Percentiles rank a stretch among this genome's conserved stretches.
These are phyloP conservation scores for Tetranychus piercei DNA, from an alignment of 2,888 invertebrate species.

Conservation along the genomic window DNA sequence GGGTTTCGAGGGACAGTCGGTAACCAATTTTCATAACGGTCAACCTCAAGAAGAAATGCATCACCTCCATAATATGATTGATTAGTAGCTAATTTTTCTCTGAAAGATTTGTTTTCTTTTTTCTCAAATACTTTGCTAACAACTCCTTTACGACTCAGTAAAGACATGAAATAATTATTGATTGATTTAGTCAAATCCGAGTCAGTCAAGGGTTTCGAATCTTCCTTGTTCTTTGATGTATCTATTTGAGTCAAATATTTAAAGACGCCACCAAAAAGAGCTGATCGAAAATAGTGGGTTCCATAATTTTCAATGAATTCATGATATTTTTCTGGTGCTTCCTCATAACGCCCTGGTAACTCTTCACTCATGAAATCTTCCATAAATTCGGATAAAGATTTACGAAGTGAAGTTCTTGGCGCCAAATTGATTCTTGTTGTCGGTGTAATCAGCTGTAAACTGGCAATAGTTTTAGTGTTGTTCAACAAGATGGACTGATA, in stretches of 20 bases:
- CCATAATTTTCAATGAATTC: constrained; percentile 13
- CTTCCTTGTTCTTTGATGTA: neutral
- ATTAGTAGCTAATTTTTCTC: constrained; percentile 1
- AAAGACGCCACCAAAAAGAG: constrained; percentile 8
- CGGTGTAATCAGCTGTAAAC: constrained; percentile 1
- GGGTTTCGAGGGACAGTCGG: neutral
- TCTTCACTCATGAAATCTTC: constrained; percentile 5
- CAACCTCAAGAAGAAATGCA: constrained; percentile 6
- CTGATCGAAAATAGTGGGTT: constrained; percentile 9
- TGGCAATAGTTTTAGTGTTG: neutral
- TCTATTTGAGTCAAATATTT: neutral
- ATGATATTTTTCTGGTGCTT: constrained; percentile 1
- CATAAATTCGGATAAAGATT: constrained; percentile 6
- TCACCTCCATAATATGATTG: constrained; percentile 13
- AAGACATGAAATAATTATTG: constrained; percentile 6
- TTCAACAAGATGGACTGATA: neutral
- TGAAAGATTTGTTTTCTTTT: constrained; percentile 4
- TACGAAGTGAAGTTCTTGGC: constrained; percentile 4
- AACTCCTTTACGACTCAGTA: constrained; percentile 10
- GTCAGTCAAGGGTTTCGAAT: neutral
- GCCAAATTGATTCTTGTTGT: constrained; percentile 4
- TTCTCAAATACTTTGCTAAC: constrained; percentile 7
- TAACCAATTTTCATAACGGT: constrained; percentile 10
- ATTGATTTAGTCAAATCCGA: neutral
- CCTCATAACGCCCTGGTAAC: constrained; percentile 3